Conservation (phyloP, 92 coral and sea anemone genomes). For the Muricea muricata region DNA sequence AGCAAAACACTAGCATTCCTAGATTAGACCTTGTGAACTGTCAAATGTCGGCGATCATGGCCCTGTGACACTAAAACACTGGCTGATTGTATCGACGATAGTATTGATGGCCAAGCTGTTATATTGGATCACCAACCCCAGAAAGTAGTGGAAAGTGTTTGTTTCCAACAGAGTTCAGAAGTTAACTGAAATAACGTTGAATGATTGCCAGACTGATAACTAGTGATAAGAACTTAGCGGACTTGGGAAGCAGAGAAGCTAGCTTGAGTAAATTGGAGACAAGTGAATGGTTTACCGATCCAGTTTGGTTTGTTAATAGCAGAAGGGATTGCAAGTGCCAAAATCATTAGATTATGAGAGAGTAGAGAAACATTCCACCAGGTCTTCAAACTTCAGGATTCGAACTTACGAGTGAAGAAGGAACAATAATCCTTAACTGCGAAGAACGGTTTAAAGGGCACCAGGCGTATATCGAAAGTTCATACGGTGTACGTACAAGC, state of each 20-base stretch:
- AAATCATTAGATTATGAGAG: not conserved
- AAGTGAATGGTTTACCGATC: not conserved
- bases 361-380: not conserved
- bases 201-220: slow-evolving; percentile 12
- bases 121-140: slow-evolving; percentile 68
- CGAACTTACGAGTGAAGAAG: not conserved
- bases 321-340: not conserved
- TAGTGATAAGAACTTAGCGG: not conserved
- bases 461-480: slow-evolving; percentile 40
- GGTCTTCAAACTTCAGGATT: not conserved
- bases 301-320: not conserved
- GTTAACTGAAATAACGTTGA: slow-evolving; percentile 31
- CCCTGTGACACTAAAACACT: too few species aligned
- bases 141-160: slow-evolving; percentile 64
- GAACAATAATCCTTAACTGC: not conserved
- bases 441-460: not conserved
- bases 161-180: slow-evolving; percentile 45
- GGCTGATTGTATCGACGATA: too few species aligned
- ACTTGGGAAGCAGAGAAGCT: not conserved
- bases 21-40: too few species aligned
- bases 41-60: too few species aligned
- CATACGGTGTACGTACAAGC: slow-evolving; percentile 25
- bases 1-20: too few species aligned
- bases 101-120: too few species aligned
- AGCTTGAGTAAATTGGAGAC: not conserved